Conservation (phyloP, 2,113 vertebrate species). For the Lophura nycthemera region DNA sequence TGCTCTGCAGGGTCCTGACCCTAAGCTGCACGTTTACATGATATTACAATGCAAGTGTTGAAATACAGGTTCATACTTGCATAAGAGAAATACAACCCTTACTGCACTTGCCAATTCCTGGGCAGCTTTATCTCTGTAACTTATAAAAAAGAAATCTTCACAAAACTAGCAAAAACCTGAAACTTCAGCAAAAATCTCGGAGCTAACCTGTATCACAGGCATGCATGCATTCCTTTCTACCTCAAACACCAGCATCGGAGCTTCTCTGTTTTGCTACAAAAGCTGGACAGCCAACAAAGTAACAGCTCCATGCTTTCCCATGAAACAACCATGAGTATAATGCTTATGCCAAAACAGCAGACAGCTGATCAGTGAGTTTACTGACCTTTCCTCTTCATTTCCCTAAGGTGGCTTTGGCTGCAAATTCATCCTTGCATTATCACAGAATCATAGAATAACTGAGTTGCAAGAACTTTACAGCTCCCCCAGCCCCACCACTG, state of each 20-base stretch:
- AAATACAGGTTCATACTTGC: neutral
- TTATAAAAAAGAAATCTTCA: neutral
- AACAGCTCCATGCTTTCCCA: neutral
- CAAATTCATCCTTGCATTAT: neutral
- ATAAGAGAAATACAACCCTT: neutral
- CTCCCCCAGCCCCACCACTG: too few species aligned
- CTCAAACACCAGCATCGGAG: neutral
- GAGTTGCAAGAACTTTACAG: too few species aligned
- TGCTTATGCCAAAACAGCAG: neutral
- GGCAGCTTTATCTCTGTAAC: neutral
- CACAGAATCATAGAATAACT: too few species aligned
- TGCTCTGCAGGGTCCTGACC: neutral
- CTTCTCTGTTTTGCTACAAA: neutral
- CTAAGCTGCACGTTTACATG: neutral
- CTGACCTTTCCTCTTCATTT: conserved; percentile 16
- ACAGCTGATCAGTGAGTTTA: conserved; percentile 14
- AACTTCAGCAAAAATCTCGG: neutral
- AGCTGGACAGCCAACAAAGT: neutral
- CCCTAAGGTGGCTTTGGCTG: conserved; percentile 47
- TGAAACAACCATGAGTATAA: neutral
- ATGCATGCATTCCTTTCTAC: neutral
- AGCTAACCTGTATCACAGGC: neutral
- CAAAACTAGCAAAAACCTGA: neutral
- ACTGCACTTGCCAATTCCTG: neutral
- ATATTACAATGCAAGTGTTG: neutral